Conservation (phyloP, 2,113 vertebrate genomes). For the Bettongia penicillata region DNA sequence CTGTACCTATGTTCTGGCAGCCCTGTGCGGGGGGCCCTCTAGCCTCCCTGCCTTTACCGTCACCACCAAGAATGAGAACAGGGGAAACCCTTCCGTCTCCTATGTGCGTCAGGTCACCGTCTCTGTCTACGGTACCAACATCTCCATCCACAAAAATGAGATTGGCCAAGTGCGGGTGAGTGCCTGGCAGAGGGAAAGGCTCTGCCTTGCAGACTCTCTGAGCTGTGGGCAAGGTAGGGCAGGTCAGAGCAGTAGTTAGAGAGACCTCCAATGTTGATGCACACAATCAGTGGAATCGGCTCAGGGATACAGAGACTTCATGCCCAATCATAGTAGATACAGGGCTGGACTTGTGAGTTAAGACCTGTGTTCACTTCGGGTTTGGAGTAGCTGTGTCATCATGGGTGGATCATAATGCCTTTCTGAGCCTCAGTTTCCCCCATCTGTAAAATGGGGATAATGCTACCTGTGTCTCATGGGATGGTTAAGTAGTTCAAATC, state of each 20-base stretch:
- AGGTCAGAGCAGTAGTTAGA: background rate
- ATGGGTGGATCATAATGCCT: background rate
- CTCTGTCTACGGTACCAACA: constrained; percentile 74
- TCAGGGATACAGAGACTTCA: too few relatives aligned
- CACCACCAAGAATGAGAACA: constrained; percentile 87
- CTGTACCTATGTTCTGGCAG: constrained; percentile 85
- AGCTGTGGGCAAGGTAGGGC: background rate
- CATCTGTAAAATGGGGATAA: background rate
- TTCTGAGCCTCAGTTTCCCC: background rate
- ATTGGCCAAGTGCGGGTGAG: constrained; percentile 86
- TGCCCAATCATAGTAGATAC: background rate
- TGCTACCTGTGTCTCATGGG: background rate
- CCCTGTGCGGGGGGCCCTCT: constrained; percentile 76
- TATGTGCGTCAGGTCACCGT: constrained; percentile 83
- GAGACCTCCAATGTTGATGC: too few relatives aligned
- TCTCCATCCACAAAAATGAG: constrained; percentile 84
- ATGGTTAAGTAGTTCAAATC: background rate
- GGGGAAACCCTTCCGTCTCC: constrained; percentile 83
- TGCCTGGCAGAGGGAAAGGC: background rate
- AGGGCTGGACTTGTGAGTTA: background rate
- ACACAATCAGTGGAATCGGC: too few relatives aligned
- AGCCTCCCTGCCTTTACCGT: constrained; percentile 86
- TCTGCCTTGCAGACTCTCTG: too few relatives aligned
- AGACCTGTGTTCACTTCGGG: background rate
- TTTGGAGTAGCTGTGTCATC: background rate